Percentiles rank a stretch among this genome's conserved stretches.
These are phyloP conservation scores for Deroplatys truncata DNA, from an alignment of 2,888 invertebrate species.

Conservation along the genomic window DNA sequence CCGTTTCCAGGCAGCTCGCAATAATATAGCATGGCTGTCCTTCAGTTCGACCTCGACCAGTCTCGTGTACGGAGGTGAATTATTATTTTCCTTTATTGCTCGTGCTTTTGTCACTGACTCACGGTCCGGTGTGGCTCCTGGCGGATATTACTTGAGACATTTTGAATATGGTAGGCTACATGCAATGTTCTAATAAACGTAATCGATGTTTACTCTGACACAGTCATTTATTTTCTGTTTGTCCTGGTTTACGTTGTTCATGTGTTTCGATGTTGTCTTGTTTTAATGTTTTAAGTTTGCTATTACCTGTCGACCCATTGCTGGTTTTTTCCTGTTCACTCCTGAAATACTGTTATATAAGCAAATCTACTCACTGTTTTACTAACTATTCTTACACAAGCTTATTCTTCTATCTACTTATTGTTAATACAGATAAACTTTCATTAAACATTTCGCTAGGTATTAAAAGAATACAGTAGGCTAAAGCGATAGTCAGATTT, in stretches of 20 bases:
- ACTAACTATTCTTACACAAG: too few species aligned
- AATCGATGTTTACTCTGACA: neutral
- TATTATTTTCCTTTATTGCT: neutral
- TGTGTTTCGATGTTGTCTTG: neutral
- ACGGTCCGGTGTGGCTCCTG: neutral
- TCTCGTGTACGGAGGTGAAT: neutral
- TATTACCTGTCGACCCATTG: neutral
- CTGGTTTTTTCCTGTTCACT: neutral
- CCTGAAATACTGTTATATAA: too few species aligned
- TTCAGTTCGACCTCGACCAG: neutral
- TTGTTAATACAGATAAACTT: too few species aligned
- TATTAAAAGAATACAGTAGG: too few species aligned
- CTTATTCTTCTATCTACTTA: too few species aligned
- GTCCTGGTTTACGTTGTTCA: neutral
- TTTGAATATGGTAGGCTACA: neutral
- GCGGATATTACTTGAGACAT: neutral
- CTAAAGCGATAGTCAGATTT: too few species aligned
- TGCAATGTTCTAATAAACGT: neutral
- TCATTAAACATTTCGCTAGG: too few species aligned
- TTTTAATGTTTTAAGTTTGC: neutral
- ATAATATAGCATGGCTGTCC: neutral
- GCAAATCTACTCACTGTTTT: too few species aligned
- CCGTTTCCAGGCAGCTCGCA: neutral
- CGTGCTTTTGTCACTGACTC: too few species aligned
- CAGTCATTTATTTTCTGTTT: neutral